Conservation (phyloP, 2,797 vertebrate species). For the Coregonus sp. region DNA sequence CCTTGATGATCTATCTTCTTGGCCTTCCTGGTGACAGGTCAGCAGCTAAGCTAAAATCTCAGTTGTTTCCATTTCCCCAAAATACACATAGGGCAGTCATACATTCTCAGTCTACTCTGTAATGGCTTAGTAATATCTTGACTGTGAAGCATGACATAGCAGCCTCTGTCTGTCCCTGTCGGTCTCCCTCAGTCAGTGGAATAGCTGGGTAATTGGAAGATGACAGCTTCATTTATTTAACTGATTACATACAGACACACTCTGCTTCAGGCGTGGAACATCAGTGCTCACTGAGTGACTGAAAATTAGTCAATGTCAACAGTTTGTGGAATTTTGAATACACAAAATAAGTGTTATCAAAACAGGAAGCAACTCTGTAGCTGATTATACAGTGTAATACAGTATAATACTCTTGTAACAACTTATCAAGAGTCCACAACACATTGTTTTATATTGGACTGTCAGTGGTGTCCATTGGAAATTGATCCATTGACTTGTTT, state of each 20-base stretch:
- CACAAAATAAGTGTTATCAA: constrained; percentile 16
- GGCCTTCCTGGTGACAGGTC: background rate
- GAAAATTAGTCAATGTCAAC: background rate
- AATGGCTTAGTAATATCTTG: constrained; percentile 47
- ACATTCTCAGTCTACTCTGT: constrained; percentile 24
- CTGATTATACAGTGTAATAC: too few species aligned
- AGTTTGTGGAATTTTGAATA: background rate
- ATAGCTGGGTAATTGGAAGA: constrained; percentile 38
- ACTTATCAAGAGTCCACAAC: too few species aligned
- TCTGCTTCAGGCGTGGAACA: constrained; percentile 25
- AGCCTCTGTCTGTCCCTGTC: constrained; percentile 41
- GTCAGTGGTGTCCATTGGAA: too few species aligned
- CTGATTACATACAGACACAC: constrained; percentile 31
- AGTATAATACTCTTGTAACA: too few species aligned
- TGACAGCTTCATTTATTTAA: constrained; percentile 53
- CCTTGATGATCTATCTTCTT: background rate
- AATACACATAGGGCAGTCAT: constrained; percentile 3
- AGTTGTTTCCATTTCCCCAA: constrained; percentile 6
- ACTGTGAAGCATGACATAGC: constrained; percentile 16
- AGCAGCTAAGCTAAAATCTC: background rate
- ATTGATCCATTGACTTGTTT: background rate
- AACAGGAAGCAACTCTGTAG: too few species aligned
- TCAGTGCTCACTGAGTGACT: constrained; percentile 21
- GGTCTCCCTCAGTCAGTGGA: constrained; percentile 9
- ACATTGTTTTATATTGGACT: too few species aligned